Conservation (phyloP, 2,888 invertebrate genomes). For the Acronicta alni region DNA sequence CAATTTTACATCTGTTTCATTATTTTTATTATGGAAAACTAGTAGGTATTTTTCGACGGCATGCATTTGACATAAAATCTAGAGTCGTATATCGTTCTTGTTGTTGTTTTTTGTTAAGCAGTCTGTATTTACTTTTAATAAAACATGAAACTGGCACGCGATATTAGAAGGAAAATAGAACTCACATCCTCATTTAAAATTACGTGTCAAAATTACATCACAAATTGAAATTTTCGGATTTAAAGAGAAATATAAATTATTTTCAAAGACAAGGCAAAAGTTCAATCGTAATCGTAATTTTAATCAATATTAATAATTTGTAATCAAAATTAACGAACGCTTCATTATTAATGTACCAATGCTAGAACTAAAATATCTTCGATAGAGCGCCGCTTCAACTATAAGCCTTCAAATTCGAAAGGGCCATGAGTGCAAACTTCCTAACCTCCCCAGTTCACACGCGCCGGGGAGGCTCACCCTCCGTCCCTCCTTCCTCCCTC, state of each 20-base stretch:
- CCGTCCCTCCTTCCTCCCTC: conserved; percentile 55
- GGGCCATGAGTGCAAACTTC: conserved; percentile 75
- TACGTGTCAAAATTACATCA: too few species aligned
- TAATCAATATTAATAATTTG: conserved; percentile 9
- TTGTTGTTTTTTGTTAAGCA: too few species aligned
- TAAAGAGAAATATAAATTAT: too few species aligned
- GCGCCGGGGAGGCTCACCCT: conserved; percentile 54
- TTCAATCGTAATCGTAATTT: too few species aligned
- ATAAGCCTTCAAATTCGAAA: conserved; percentile 67
- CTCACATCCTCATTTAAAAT: too few species aligned
- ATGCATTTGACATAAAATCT: background rate
- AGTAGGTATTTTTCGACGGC: conserved; percentile 1
- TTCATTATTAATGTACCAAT: conserved; percentile 42
- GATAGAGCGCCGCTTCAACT: conserved; percentile 56
- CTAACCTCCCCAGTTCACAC: conserved; percentile 62
- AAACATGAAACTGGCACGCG: background rate
- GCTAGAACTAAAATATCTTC: conserved; percentile 49
- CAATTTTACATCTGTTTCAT: too few species aligned
- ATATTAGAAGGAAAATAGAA: background rate
- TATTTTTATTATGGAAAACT: too few species aligned
- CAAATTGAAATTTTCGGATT: too few species aligned
- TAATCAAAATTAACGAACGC: conserved; percentile 34
- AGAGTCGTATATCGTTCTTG: too few species aligned
- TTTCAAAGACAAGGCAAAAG: too few species aligned
- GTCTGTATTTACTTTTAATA: background rate